Evolutionary conservation across 2,113 vertebrate genomes (phyloP).

Genomic region (Muntiacus reevesi): DNA sequence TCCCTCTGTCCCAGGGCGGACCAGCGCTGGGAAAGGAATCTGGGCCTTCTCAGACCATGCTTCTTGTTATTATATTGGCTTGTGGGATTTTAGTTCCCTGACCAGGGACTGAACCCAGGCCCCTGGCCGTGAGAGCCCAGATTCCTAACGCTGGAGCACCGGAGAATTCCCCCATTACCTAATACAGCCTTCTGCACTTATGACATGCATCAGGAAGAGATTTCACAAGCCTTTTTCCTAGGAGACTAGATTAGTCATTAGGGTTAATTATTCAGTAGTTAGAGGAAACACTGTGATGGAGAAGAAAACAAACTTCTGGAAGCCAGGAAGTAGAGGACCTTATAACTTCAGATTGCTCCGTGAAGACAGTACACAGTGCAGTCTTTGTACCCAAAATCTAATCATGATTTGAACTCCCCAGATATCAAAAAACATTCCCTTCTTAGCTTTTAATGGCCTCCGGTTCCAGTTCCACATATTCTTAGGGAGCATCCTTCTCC

Average conservation of each 20-base stretch:
- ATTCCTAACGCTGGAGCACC: neutral
- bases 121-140: neutral
- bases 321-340: neutral
- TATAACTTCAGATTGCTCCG: neutral
- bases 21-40: neutral
- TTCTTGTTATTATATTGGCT: neutral
- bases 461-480: neutral
- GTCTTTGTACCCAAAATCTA: neutral
- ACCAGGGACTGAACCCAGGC: neutral
- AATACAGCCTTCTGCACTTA: conserved; percentile 15
- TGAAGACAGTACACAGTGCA: neutral
- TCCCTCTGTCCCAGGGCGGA: neutral
- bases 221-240: conserved; percentile 42
- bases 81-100: neutral
- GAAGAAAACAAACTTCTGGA: conserved; percentile 2
- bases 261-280: conserved; percentile 52
- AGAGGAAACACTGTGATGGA: neutral
- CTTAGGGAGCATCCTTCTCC: neutral
- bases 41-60: neutral
- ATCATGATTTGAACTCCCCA: neutral
- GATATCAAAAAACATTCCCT: neutral
- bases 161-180: neutral
- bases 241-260: conserved; percentile 24
- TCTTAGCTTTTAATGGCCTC: neutral
- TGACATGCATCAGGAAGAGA: neutral